Base-by-base conservation (phyloP, 2,888 invertebrate species). In the Agonum fuliginosum region DNA sequence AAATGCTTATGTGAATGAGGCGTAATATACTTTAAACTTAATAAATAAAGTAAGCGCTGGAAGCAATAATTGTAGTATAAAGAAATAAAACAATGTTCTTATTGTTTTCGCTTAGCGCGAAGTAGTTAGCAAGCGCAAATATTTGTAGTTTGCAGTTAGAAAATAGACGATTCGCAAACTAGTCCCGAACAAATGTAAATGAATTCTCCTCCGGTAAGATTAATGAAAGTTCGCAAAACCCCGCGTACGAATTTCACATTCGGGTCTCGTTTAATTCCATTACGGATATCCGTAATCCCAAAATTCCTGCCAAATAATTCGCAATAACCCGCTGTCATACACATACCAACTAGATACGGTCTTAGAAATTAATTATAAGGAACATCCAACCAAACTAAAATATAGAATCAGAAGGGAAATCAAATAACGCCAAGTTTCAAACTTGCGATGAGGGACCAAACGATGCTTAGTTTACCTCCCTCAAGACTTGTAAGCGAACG, bases 271-370 rank as follows among this genome's bases (percentile, higher is more conserved):
- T 22, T 67, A 72, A 72, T 54, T 72, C 34, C 54, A 54, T 72
- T 34, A 37, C 72, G 54, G 72, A 72, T 72, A 72, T 72, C 72
- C 72, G 72, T 51, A 72, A 72, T 72, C 51, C 54, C 48, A 12
- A 51, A 72, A 72, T 72, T 72, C 54, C 72, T 37, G 37, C 34
- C 48, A 54, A 54, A 51, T 54, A 54, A 72, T 72, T 72, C 41
- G 67, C 24, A 67, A 67, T 67, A 67, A 67, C 67, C 67, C 41
- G 37, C 41, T 67, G 67, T 67, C 67, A 67, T 41, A 67, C 27
- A 67, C 67, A 67, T 67, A 62, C 62, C 62, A 62, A 62, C 62
- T 62, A 62, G 62, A 34, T 62, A 67, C 24, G 67, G 37, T 67
- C 41, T 67, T 41, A 67, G 67, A 67, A 62, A 67, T 67, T 67